Conservation (phyloP, 2,113 vertebrate genomes). For the Microcebus murinus region DNA sequence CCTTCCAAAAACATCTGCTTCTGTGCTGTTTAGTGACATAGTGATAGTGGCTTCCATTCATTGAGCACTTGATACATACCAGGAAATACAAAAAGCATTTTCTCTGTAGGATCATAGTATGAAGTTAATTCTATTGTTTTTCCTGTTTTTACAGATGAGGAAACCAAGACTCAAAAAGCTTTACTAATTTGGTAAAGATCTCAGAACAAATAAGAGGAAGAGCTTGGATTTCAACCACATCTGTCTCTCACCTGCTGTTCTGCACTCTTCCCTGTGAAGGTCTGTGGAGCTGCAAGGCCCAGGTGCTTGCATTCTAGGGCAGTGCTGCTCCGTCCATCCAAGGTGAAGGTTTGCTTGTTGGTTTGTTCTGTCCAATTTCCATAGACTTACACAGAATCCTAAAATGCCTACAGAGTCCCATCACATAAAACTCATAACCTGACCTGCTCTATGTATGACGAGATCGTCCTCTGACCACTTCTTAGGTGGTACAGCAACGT, state of each 20-base stretch:
- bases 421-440: not conserved
- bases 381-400: not conserved
- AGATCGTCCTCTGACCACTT: not conserved
- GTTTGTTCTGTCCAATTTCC: not conserved
- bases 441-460: not conserved
- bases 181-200: not conserved
- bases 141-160: not conserved
- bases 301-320: not conserved
- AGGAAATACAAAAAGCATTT: not conserved
- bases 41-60: not conserved
- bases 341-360: not conserved
- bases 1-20: not conserved
- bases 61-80: not conserved
- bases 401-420: not conserved
- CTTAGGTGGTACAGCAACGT: not conserved
- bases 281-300: not conserved
- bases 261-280: not conserved
- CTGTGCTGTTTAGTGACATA: not conserved
- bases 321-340: not conserved
- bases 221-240: not conserved
- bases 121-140: constrained; percentile 7
- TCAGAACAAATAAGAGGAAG: not conserved
- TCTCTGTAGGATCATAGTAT: not conserved
- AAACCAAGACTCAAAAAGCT: constrained; percentile 22
- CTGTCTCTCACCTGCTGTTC: not conserved